Conservation (phyloP, 2,113 vertebrate species). For the Puma concolor region DNA sequence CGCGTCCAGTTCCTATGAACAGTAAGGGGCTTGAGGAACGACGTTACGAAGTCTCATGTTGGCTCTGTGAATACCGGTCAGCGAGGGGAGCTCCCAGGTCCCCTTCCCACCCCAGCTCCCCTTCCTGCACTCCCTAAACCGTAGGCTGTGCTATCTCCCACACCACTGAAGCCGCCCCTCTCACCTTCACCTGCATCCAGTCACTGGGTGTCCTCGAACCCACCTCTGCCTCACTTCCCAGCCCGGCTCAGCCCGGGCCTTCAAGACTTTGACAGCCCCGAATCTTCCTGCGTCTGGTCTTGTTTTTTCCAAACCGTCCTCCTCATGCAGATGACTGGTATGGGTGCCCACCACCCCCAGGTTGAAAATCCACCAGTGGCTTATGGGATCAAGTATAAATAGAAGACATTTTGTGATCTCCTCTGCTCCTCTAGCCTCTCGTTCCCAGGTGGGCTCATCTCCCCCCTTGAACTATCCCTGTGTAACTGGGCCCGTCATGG, state of each 20-base stretch:
- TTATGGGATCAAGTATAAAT: not conserved
- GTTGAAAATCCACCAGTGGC: not conserved
- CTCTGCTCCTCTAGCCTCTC: not conserved
- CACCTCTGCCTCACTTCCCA: not conserved
- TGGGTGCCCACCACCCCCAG: not conserved
- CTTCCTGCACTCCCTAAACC: not conserved
- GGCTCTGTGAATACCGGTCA: not conserved
- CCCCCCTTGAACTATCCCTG: not conserved
- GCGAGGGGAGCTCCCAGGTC: not conserved
- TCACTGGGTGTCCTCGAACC: not conserved
- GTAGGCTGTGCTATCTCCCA: rapidly evolving
- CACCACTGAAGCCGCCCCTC: not conserved
- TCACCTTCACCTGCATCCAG: too few species aligned
- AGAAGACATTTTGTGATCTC: not conserved
- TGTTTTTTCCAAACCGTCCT: not conserved
- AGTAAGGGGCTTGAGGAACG: not conserved
- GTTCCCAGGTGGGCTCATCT: rapidly evolving
- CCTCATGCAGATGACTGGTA: not conserved
- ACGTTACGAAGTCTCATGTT: not conserved
- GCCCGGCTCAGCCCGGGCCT: not conserved
- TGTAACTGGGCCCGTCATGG: rapidly evolving
- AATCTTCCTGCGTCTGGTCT: not conserved
- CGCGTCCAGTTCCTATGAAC: rapidly evolving
- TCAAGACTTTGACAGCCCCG: not conserved
- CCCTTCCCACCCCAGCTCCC: not conserved